A percentile compares a stretch with the other conserved stretches of the same genome.
phyloP scores from a whole-genome alignment of 2,113 vertebrate species.

The Rhinopomastus cyanomelas region DNA sequence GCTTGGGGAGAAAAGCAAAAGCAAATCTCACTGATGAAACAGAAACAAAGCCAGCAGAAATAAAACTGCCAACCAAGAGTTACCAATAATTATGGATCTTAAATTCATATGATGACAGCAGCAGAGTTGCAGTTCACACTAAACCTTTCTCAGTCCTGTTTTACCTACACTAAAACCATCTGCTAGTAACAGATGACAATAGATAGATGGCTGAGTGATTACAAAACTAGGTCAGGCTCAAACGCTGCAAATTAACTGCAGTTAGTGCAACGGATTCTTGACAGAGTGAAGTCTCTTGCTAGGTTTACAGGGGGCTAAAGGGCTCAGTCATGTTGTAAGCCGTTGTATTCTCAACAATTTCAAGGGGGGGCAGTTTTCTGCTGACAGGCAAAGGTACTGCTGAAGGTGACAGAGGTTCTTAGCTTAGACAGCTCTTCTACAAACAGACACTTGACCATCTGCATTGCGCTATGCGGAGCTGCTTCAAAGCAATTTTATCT shows the following conservation, averaged over 20 bases:
- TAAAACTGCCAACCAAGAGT: background rate
- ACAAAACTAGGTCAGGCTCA: conserved; percentile 4
- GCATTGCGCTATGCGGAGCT: background rate
- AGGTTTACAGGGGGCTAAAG: background rate
- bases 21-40: background rate
- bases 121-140: background rate
- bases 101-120: background rate
- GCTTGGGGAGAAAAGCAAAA: conserved; percentile 70
- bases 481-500: background rate
- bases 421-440: background rate
- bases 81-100: background rate
- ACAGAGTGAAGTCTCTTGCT: background rate
- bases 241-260: background rate
- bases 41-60: background rate
- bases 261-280: background rate
- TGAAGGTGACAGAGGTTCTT: background rate
- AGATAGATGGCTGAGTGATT: background rate
- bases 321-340: background rate
- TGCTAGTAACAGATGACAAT: background rate
- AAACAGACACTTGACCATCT: background rate
- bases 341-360: background rate
- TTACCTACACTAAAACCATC: background rate
- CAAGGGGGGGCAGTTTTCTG: background rate
- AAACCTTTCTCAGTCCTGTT: background rate
- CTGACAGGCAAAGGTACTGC: background rate